Evolutionary conservation across 2,888 invertebrate species (phyloP), one percentile per base, ranked within the genome.

Genomic region (Cordilura impudica): DNA sequence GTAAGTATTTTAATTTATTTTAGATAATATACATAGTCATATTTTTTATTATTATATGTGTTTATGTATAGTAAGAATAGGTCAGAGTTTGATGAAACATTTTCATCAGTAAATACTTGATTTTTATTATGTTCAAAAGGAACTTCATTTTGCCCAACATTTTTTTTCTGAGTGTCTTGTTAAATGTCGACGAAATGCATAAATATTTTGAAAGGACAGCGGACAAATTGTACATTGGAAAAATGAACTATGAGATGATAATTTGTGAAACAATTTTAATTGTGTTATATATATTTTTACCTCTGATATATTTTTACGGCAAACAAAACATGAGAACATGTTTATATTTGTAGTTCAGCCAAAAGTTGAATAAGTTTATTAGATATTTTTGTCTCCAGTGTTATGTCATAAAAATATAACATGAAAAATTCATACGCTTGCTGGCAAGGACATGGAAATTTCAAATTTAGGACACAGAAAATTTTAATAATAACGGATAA

Each of bases 51-150:
- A 26, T 26, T 26, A 26, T 39, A 39, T 39, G 39, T 58, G 39
- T 58, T 39, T 39, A 21, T 43, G 43, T 39, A 60, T 60, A 43
- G 35, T 26, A 26, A 26, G 26, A 26, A 26, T 26, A n/a, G 47
- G n/a, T 49, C 31, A 63, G 63, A 49, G 47, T 47, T 47, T 63
- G 63, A 63, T 63, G 45, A 45, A 26, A 63, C 47, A 63, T 45
- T 63, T 63, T 63, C 63, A 47, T 63, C 47, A 63, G 31, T 47
- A 63, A 47, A 47, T 63, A 47, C 63, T 47, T 47, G 63, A 63
- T 26, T 47, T 63, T 63, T 49, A 63, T 63, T 47, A 63, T 49
- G 63, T 63, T 58, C 39, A 58, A 39, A 58, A 39, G 39, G 19
- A 39, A 39, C 58, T 35, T 39, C 19, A 58, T 58, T 58, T 35